Conservation (phyloP, 2,797 vertebrate species). For the Onychomys leucogaster region DNA sequence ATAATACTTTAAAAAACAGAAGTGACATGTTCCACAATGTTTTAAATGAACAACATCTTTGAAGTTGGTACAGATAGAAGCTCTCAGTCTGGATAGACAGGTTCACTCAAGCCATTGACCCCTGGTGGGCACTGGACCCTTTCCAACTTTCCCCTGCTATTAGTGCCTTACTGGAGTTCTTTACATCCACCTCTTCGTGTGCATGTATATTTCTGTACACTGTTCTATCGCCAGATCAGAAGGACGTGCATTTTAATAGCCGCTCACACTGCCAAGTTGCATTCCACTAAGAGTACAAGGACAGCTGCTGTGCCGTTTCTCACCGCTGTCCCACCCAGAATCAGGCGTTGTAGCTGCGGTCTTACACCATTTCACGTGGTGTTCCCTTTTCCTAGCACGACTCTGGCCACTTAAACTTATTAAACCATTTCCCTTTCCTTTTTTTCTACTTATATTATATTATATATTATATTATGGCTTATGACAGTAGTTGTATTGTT, state of each 20-base stretch:
- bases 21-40: neutral
- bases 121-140: neutral
- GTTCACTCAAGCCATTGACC: neutral
- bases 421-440: neutral
- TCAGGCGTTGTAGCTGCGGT: no score
- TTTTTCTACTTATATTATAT: neutral
- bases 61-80: neutral
- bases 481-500: neutral
- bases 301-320: neutral
- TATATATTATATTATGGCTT: no score
- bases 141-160: neutral
- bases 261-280: neutral
- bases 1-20: neutral
- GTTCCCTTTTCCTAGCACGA: neutral
- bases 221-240: neutral
- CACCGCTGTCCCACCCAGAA: neutral
- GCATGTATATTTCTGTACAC: neutral
- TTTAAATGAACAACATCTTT: neutral
- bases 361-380: neutral
- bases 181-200: neutral
- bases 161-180: neutral
- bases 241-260: neutral
- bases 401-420: neutral
- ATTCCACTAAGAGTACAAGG: neutral
- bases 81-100: slow-evolving; percentile 24